Percentiles rank a stretch among this genome's conserved stretches.
Conservation (phyloP, 2,888 invertebrate genomes). For the Elmis aenea region DNA sequence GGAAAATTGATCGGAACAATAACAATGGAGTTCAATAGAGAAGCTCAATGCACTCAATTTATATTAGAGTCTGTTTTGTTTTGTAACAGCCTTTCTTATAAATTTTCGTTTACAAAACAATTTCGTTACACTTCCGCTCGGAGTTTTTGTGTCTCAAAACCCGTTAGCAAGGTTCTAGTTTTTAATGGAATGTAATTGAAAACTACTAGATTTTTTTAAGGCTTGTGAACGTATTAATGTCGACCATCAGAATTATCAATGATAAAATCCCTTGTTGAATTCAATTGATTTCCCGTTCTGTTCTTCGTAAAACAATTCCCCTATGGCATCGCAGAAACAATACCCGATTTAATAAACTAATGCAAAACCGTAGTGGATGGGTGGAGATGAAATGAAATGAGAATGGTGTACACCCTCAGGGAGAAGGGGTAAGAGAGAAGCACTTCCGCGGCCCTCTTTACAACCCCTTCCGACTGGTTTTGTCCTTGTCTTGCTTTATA, state of each 20-base stretch:
- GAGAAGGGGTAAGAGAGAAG: conserved; percentile 28
- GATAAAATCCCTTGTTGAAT: conserved; percentile 10
- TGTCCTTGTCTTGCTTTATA: conserved; percentile 35
- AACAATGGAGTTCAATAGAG: conserved; percentile 22
- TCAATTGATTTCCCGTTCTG: conserved; percentile 25
- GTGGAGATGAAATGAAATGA: conserved; percentile 40
- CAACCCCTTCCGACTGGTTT: conserved; percentile 37
- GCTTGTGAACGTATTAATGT: too few species aligned
- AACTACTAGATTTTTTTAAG: too few species aligned
- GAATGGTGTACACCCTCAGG: conserved; percentile 38
- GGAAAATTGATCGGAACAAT: conserved; percentile 26
- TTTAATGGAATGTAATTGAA: not conserved
- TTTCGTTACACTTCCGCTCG: conserved; percentile 6
- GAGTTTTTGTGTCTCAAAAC: not conserved
- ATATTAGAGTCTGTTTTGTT: conserved; percentile 10
- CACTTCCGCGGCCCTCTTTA: conserved; percentile 34
- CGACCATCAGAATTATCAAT: not conserved
- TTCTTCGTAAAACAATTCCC: conserved; percentile 29
- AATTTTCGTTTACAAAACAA: conserved; percentile 11
- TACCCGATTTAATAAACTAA: conserved; percentile 42
- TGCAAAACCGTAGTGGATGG: conserved; percentile 40
- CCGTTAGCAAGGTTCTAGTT: not conserved
- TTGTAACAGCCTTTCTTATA: conserved; percentile 13
- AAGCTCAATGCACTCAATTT: conserved; percentile 8
- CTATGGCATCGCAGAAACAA: conserved; percentile 37